Conservation (phyloP, 2,113 vertebrate genomes). For the Rhegmatorhina hoffmannsi region DNA sequence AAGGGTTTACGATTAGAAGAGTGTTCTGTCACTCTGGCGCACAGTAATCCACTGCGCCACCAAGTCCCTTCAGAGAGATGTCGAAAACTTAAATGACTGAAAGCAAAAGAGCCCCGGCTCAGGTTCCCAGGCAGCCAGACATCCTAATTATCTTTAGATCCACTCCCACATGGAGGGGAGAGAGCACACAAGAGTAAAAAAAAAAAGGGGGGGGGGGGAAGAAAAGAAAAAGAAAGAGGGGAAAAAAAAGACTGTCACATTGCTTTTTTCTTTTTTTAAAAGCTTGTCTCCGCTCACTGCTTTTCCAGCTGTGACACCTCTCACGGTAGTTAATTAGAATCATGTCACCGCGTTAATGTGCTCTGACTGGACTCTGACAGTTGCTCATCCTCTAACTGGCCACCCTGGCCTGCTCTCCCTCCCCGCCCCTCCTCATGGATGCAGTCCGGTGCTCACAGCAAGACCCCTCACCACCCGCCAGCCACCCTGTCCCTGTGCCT, state of each 20-base stretch:
- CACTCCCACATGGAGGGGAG: conserved; percentile 76
- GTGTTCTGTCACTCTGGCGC: conserved; percentile 74
- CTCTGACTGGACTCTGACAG: conserved; percentile 84
- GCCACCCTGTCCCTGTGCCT: not conserved
- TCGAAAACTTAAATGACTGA: conserved; percentile 82
- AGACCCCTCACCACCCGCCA: not conserved
- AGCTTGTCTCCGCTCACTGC: conserved; percentile 74
- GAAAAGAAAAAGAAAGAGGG: not conserved
- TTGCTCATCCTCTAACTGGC: conserved; percentile 44
- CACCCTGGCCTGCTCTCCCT: not conserved
- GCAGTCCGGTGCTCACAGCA: rapidly evolving
- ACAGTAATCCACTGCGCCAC: conserved; percentile 78
- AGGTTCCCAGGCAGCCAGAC: conserved; percentile 75
- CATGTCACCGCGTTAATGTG: conserved; percentile 86
- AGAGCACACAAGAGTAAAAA: conserved; percentile 65
- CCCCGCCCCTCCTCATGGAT: not conserved
- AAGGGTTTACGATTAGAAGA: conserved; percentile 73
- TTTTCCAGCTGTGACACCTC: conserved; percentile 86
- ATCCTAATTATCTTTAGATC: conserved; percentile 83
- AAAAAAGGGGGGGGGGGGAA: not conserved
- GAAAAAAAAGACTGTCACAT: conserved; percentile 79
- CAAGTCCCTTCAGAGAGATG: conserved; percentile 81
- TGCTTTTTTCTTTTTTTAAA: conserved; percentile 82
- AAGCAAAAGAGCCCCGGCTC: conserved; percentile 75
- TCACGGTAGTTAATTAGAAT: conserved; percentile 88